Evolutionary conservation across 1,140 invertebrate species (phyloP), one percentile per base, ranked within the genome.

Genomic region (Marisa cornuarietis): DNA sequence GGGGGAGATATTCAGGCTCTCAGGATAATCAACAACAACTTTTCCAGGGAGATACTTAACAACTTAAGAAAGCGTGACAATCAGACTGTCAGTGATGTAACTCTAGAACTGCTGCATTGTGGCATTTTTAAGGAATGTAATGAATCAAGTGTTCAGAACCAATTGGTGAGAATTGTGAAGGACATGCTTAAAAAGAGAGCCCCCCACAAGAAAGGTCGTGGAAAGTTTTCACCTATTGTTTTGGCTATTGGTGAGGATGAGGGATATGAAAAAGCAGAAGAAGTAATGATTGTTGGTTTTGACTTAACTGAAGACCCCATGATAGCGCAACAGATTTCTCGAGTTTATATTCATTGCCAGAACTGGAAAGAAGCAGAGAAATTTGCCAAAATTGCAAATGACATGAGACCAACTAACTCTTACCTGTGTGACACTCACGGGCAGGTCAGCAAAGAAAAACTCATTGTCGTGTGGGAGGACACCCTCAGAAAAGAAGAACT

Each of bases 341-440:
- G 85, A 71, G 74, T 83, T 68, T 86, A 81, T 69, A 86, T 86
- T 62, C 58, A 85, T n/a, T 62, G 71, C 22, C 77, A 83, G 63
- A 85, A 85, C 66, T 86, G 82, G 82, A 16, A 22, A 26, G 63
- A 79, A 49, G 85, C 85, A 63, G 74, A 81, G 61, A 69, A 82
- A 26, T 85, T 76, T 82, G 82, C 85, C 13, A 79, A 81, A 52
- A 76, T 24, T 22, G 82, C 81, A 22, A 81, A 79, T 16, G 42
- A 77, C n/a, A 76, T 76, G 72, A 71, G 54, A 51, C 83, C 85
- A 1, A 68, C 78, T 10, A 83, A 76, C 71, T 86, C 85, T 20
- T 86, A 80, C 74, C 49, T 86, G 31, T 83, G 82, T 79, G 83
- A 86, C 71, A 86, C 85, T 24, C 82, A 83, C 75, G 85, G 83